Base-by-base conservation (phyloP, 1,140 invertebrate species). In the Heliothis virescens region DNA sequence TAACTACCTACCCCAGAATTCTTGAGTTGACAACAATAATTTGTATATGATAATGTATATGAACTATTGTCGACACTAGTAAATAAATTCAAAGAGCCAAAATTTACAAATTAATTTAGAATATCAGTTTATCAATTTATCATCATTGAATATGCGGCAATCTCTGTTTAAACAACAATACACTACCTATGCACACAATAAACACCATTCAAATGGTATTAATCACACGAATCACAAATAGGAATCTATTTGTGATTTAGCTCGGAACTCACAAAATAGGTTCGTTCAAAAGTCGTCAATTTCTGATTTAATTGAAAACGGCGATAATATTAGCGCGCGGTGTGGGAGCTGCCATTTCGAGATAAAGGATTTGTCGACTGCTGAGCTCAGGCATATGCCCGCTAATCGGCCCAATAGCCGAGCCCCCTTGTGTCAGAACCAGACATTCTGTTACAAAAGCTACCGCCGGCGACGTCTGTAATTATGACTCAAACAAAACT, bases 311-410 rank as follows among this genome's bases (percentile, higher is more conserved):
- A 88, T 84, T 85, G 80, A 74, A 60, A 83, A 76, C 29, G 79
- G 73, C 79, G 79, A 86, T 87, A 87, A 83, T 85, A 85, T 86
- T 84, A 83, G 82, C 78, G 82, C 55, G 60, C 16, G 83, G 71
- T 65, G 53, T 41, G 34, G 79, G 53, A 18, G 72, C 85, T 88
- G 87, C 48, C 53, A 57, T 53, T 34, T 59, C 72, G 77, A 85
- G 88, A 90, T 89, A 90, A 89, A 88, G 82, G 87, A 85, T 84
- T 90, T 81, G 82, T 77, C 41, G 81, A 73, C 72, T 74, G 60
- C 59, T 79, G 82, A 80, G 82, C 71, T 65, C 76, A 77, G 75
- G 81, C 83, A 86, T 80, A 75, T 79, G 83, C 80, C 79, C 67
- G 79, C 72, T 75, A 75, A 75, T 84, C 83, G 81, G 50, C 53